Evolutionary conservation across 2,888 invertebrate species (phyloP).

Genomic region (Actias luna): DNA sequence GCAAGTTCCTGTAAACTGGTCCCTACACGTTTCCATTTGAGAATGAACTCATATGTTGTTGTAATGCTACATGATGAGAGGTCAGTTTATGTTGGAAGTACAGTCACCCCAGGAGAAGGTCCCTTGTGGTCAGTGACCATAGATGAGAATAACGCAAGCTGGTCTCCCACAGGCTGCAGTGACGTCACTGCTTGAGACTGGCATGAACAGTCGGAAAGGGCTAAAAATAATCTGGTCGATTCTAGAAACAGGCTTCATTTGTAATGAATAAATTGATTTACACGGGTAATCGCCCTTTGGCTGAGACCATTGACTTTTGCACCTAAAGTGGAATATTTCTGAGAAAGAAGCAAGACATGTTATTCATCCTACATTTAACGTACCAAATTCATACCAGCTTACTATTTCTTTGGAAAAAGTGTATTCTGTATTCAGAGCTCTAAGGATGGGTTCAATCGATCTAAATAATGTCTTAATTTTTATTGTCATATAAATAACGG

Average conservation of each 20-base stretch:
- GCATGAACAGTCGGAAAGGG: slow-evolving; percentile 33
- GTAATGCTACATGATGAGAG: slow-evolving; percentile 26
- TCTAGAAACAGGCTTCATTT: slow-evolving; percentile 6
- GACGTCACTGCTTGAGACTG: slow-evolving; percentile 57
- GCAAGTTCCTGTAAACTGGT: slow-evolving; percentile 50
- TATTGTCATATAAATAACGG: too few species aligned
- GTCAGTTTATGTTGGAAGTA: slow-evolving; percentile 48
- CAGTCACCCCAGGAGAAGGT: slow-evolving; percentile 80
- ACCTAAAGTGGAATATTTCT: not conserved
- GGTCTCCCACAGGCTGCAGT: slow-evolving; percentile 51
- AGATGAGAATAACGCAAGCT: slow-evolving; percentile 72
- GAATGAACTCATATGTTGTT: slow-evolving; percentile 38
- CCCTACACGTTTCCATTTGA: slow-evolving; percentile 37
- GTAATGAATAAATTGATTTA: slow-evolving; percentile 13
- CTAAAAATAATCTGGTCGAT: slow-evolving; percentile 12
- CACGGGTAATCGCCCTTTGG: not conserved
- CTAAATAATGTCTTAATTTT: too few species aligned
- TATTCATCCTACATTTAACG: not conserved
- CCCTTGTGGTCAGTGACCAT: slow-evolving; percentile 77
- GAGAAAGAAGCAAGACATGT: not conserved
- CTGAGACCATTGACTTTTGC: slow-evolving; percentile 4
- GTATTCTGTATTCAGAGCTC: too few species aligned
- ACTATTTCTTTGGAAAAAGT: not conserved
- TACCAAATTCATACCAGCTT: not conserved
- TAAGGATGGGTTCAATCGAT: too few species aligned